These are phyloP conservation scores for Aix galericulata DNA, from an alignment of 2,113 vertebrate genomes.

Conservation along the genomic window DNA sequence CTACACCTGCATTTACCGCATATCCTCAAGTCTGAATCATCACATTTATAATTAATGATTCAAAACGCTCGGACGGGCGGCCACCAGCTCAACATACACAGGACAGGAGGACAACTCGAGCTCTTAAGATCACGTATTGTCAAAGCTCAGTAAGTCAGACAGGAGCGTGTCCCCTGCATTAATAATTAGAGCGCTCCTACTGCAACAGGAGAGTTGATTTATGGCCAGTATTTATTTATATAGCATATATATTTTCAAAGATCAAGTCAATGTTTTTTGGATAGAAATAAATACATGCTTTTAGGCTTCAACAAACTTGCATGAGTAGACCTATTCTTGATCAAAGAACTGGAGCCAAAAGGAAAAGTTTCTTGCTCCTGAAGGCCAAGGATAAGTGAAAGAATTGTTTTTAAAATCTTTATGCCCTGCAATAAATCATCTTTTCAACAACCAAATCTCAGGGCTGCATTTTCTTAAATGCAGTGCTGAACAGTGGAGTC, in stretches of 20 bases:
- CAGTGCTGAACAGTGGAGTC: conserved; percentile 63
- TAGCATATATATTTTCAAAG: neutral
- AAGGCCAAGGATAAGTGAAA: conserved; percentile 66
- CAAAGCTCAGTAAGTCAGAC: neutral
- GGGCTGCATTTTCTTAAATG: conserved; percentile 66
- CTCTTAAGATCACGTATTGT: neutral
- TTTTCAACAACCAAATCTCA: conserved; percentile 72
- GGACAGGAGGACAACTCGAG: neutral
- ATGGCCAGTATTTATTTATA: conserved; percentile 24
- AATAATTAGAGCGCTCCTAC: neutral
- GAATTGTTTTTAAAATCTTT: conserved; percentile 69
- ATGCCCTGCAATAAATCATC: conserved; percentile 68
- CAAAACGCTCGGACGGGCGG: neutral
- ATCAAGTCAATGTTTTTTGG: conserved; percentile 29
- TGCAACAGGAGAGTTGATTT: neutral
- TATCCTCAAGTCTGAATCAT: neutral
- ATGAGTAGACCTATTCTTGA: conserved; percentile 49
- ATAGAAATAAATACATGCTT: conserved; percentile 31
- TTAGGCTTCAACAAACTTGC: conserved; percentile 38
- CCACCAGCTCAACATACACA: neutral
- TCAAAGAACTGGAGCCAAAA: conserved; percentile 46
- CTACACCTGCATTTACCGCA: neutral
- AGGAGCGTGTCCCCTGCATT: neutral
- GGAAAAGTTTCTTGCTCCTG: conserved; percentile 52
- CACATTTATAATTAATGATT: neutral